These are phyloP conservation scores for Apostichopus japonicus DNA, from an alignment of 35 echinoderm and acorn worm genomes.

Conservation along the genomic window DNA sequence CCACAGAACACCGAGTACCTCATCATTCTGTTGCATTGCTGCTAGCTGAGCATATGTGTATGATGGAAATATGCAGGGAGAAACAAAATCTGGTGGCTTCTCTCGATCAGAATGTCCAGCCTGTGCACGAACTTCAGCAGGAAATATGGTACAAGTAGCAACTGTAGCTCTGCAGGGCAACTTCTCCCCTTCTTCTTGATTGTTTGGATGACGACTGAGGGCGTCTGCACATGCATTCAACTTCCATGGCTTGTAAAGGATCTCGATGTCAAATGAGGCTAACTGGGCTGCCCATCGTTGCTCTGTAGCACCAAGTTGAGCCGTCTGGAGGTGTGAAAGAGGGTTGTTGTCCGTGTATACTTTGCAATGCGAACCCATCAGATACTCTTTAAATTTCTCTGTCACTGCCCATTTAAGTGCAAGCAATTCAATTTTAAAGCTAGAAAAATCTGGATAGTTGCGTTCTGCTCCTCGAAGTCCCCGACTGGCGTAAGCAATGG, in stretches of 20 bases:
- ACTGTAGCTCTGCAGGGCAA: not conserved
- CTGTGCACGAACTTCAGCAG: not conserved
- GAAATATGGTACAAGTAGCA: not conserved
- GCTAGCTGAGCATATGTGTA: not conserved
- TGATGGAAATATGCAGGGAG: not conserved
- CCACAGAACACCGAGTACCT: not conserved
- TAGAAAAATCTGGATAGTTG: not conserved
- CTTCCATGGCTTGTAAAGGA: constrained; percentile 3
- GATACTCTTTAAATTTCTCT: constrained; percentile 61
- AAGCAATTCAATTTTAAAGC: not conserved
- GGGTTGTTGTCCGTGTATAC: constrained; percentile 56
- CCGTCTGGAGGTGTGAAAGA: constrained; percentile 33
- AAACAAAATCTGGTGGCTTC: not conserved
- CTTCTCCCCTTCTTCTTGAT: not conserved
- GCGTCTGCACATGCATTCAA: constrained; percentile 36
- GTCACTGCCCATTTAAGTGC: constrained; percentile 56
- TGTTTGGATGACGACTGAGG: not conserved
- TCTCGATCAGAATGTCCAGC: no score
- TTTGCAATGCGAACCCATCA: not conserved
- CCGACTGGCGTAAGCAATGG: constrained; percentile 29
- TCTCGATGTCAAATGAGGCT: constrained; percentile 31
- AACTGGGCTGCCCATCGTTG: constrained; percentile 23
- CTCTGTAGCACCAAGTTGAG: not conserved
- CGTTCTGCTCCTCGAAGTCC: constrained; percentile 16
- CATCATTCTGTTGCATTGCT: not conserved